Conservation (phyloP, 2,888 invertebrate genomes). For the Drosophila atripex region DNA sequence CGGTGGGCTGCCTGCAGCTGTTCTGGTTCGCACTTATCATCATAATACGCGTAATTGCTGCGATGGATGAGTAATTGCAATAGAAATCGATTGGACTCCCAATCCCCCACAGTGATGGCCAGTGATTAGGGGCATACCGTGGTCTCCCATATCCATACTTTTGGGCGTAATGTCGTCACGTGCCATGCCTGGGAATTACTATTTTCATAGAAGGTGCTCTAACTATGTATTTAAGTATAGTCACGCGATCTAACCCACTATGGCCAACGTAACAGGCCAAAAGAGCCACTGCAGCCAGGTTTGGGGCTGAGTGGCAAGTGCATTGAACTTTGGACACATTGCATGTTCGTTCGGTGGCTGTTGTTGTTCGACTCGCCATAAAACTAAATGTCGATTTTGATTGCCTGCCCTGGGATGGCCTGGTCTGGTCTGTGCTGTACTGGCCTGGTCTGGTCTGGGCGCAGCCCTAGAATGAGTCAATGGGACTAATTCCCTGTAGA, state of each 20-base stretch:
- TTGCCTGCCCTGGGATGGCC: constrained; percentile 43
- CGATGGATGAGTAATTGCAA: constrained; percentile 41
- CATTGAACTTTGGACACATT: constrained; percentile 44
- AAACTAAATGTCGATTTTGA: constrained; percentile 63
- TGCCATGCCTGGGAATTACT: constrained; percentile 13
- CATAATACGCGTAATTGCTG: constrained; percentile 35
- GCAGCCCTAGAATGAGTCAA: constrained; percentile 40
- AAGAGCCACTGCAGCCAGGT: constrained; percentile 30
- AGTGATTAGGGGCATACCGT: constrained; percentile 29
- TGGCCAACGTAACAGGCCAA: constrained; percentile 25
- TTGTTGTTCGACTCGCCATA: constrained; percentile 35
- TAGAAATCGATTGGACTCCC: constrained; percentile 24
- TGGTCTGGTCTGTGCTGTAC: constrained; percentile 14
- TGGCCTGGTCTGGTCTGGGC: constrained; percentile 13
- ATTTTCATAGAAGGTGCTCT: constrained; percentile 21
- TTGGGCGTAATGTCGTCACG: constrained; percentile 40
- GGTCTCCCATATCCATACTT: constrained; percentile 22
- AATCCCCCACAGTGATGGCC: constrained; percentile 26
- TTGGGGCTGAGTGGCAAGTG: constrained; percentile 46
- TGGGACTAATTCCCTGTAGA: constrained; percentile 38
- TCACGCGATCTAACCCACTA: constrained; percentile 37
- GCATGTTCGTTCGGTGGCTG: constrained; percentile 32
- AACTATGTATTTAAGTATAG: constrained; percentile 41
- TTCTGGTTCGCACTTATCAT: constrained; percentile 43
- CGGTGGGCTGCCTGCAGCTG: constrained; percentile 33